phyloP scores from a whole-genome alignment of 2,113 vertebrate species.

The Numida meleagris region DNA sequence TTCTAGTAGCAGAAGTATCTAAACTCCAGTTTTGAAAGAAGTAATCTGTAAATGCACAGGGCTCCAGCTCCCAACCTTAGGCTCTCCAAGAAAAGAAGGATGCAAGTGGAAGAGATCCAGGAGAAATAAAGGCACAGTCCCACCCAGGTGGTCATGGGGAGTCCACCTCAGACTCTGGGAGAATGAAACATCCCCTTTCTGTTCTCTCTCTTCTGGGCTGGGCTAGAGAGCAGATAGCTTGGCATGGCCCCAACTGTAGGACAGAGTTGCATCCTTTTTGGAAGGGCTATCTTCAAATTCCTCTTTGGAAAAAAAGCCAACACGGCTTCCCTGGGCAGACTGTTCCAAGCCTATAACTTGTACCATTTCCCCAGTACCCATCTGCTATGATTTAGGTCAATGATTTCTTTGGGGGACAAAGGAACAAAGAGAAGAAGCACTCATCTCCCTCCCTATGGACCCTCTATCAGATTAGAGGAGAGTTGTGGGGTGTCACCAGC shows the following conservation, averaged over 20 bases:
- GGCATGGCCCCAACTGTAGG: neutral
- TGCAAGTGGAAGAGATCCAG: neutral
- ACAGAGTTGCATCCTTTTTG: neutral
- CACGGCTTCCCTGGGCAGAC: neutral
- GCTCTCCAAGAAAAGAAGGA: neutral
- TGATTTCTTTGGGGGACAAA: neutral
- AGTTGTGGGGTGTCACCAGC: neutral
- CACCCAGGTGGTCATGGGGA: rapidly evolving
- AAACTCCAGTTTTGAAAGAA: neutral
- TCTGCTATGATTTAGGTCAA: neutral
- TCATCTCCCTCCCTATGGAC: neutral
- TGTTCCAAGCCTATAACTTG: neutral
- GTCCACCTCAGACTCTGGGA: neutral
- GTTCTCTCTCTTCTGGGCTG: neutral
- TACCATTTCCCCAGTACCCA: neutral
- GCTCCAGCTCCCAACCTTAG: neutral
- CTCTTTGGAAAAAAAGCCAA: neutral
- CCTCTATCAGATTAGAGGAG: neutral
- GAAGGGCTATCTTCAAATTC: neutral
- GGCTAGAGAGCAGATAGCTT: neutral
- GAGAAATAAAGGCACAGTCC: rapidly evolving
- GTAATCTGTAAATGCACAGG: neutral
- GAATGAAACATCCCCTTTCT: neutral
- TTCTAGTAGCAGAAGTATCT: constrained; percentile 26
- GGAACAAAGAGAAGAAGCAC: neutral